Base-by-base conservation (phyloP, 2,888 invertebrate species). In the Cephonodes hylas region DNA sequence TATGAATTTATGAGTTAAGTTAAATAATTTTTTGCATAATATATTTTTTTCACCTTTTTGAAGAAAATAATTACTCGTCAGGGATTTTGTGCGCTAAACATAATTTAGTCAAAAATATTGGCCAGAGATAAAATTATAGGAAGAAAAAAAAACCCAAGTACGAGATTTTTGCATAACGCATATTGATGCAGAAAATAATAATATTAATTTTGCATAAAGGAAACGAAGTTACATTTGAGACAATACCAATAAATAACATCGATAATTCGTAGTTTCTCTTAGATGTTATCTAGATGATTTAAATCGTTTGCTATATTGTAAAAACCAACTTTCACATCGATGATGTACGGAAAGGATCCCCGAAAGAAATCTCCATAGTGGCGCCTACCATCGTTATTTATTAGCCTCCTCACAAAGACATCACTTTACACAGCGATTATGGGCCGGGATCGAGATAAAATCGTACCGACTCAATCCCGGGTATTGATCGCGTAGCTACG, bases 401-500 rank as follows among this genome's bases (percentile, higher is more conserved):
- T 53, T 53, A 53, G 25, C 23, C 38, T 23, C 6, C 53, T 53
- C 53, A 53, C 53, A 53, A 53, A 53, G 27, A 45, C 10, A 25
- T 58, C 25, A 42, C 42, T 15, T 23, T 42, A 25, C 10, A 27
- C 25, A 42, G 15, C 23, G n/a, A 58, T 59, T 59, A 42, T 38
- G 15, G 38, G 34, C 1, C 22, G 20, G 20, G 31, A 13, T n/a
- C 27, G 8, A 22, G 20, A 20, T 13, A 22, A 45, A 57, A 57
- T 57, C 27, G 44, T 56, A 20, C 61, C 61, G 31, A 27, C 25
- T 27, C 31, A 34, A 61, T 58, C 61, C 53, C 20, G 25, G 34
- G 56, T 58, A 61, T 61, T 58, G 61, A 58, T 38, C 45, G 23
- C 22, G 46, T 61, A 34, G 58, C 61, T 45, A 38, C 45, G 58